These are phyloP conservation scores for Archips crataeganus DNA, from an alignment of 2,888 invertebrate species.

Conservation along the genomic window DNA sequence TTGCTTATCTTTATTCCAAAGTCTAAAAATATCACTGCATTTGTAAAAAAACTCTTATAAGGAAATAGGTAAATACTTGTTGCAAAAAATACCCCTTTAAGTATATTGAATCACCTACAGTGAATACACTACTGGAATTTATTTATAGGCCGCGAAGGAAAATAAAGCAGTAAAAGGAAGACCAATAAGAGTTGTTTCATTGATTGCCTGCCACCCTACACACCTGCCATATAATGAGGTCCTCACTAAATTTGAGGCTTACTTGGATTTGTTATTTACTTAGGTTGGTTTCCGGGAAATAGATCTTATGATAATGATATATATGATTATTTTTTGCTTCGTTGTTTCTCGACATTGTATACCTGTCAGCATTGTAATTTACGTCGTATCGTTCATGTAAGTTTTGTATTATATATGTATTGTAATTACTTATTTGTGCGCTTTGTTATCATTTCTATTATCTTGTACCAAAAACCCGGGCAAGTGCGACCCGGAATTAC, in stretches of 20 bases:
- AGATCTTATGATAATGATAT: background rate
- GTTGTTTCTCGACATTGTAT: background rate
- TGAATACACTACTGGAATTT: constrained; percentile 41
- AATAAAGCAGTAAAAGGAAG: constrained; percentile 68
- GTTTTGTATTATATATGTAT: background rate
- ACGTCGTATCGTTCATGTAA: background rate
- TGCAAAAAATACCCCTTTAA: constrained; percentile 22
- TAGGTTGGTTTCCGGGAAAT: background rate
- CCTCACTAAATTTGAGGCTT: constrained; percentile 29
- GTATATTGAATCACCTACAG: constrained; percentile 30
- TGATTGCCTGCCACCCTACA: constrained; percentile 59
- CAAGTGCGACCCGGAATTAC: too few relatives aligned
- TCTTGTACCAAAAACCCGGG: background rate
- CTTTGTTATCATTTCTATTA: background rate
- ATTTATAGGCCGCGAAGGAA: constrained; percentile 60
- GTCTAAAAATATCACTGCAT: background rate
- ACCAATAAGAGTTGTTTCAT: constrained; percentile 76
- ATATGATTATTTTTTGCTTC: background rate
- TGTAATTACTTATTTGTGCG: background rate
- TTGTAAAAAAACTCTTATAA: constrained; percentile 19
- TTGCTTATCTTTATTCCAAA: background rate
- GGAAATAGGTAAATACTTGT: constrained; percentile 38
- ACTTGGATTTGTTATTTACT: constrained; percentile 21
- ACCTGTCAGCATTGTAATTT: background rate
- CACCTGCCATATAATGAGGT: constrained; percentile 74